Evolutionary conservation across 1,140 invertebrate genomes (phyloP).

Genomic region (Brevipalpus yothersi): DNA sequence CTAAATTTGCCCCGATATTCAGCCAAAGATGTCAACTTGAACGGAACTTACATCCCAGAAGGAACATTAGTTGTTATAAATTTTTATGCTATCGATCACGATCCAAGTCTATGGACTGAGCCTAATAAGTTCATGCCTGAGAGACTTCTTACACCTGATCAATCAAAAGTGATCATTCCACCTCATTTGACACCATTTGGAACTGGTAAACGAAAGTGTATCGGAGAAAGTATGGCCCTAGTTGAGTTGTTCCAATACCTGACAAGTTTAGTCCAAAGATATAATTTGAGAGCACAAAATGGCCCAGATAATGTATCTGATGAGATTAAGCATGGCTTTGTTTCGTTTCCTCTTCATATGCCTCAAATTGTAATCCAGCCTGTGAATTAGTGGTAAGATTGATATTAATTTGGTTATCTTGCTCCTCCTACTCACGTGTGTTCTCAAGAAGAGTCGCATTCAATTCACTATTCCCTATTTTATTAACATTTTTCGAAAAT

Average conservation of each 20-base stretch:
- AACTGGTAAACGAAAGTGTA: conserved; percentile 50
- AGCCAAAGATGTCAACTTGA: too few species aligned
- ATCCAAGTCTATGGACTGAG: conserved; percentile 35
- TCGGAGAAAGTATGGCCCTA: conserved; percentile 55
- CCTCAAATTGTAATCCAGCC: too few species aligned
- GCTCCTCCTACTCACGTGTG: too few species aligned
- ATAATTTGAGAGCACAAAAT: too few species aligned
- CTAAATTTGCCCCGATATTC: conserved; percentile 2
- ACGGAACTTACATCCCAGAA: conserved; percentile 10
- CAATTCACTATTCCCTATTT: too few species aligned
- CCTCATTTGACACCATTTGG: conserved; percentile 16
- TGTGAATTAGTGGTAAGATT: too few species aligned
- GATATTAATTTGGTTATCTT: too few species aligned
- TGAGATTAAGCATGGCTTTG: too few species aligned
- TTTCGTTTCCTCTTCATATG: too few species aligned
- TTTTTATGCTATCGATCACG: conserved; percentile 37
- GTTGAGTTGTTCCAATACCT: conserved; percentile 63
- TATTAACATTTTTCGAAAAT: too few species aligned
- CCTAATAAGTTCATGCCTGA: conserved; percentile 42
- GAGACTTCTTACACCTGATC: conserved; percentile 24
- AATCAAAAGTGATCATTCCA: conserved; percentile 10
- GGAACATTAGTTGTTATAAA: conserved; percentile 31
- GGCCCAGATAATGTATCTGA: too few species aligned
- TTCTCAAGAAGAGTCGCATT: too few species aligned
- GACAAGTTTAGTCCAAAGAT: conserved; percentile 46